These are phyloP conservation scores for Amitus sp. DNA, from an alignment of 2,888 invertebrate genomes.

Conservation along the genomic window DNA sequence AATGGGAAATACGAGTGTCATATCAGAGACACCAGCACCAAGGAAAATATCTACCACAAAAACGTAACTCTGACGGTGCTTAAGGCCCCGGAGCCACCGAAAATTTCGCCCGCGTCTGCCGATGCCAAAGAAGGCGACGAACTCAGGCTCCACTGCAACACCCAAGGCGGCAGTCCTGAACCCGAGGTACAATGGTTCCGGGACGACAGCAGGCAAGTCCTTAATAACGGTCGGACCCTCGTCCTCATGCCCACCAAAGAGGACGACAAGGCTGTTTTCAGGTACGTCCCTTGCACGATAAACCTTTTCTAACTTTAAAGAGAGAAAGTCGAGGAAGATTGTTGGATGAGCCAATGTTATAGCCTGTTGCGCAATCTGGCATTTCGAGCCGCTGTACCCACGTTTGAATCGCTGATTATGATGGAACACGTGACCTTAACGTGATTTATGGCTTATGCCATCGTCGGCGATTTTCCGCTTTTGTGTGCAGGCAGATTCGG, in stretches of 20 bases:
- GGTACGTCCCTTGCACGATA: constrained; percentile 4
- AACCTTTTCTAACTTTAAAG: background rate
- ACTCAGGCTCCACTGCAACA: constrained; percentile 82
- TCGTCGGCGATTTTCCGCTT: no score
- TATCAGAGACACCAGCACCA: constrained; percentile 84
- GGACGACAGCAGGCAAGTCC: constrained; percentile 43
- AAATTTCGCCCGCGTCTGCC: constrained; percentile 79
- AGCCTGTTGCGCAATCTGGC: background rate
- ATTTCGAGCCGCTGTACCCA: background rate
- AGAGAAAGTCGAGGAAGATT: no score
- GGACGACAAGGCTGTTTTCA: constrained; percentile 84
- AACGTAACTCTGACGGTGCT: constrained; percentile 86
- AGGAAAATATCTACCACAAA: constrained; percentile 85
- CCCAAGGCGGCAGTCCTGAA: constrained; percentile 90
- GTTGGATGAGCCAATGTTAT: no score
- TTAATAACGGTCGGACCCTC: constrained; percentile 70
- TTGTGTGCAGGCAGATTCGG: no score
- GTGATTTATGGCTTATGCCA: background rate
- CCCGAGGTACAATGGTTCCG: constrained; percentile 69
- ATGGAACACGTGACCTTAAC: background rate
- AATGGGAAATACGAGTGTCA: constrained; percentile 93
- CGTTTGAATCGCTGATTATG: background rate
- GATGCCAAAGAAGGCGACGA: constrained; percentile 84
- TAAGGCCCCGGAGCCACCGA: constrained; percentile 83
- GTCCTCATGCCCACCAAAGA: constrained; percentile 81